Evolutionary conservation across 2,113 vertebrate species (phyloP).

Genomic region (Nothocercus nigrocapillus): DNA sequence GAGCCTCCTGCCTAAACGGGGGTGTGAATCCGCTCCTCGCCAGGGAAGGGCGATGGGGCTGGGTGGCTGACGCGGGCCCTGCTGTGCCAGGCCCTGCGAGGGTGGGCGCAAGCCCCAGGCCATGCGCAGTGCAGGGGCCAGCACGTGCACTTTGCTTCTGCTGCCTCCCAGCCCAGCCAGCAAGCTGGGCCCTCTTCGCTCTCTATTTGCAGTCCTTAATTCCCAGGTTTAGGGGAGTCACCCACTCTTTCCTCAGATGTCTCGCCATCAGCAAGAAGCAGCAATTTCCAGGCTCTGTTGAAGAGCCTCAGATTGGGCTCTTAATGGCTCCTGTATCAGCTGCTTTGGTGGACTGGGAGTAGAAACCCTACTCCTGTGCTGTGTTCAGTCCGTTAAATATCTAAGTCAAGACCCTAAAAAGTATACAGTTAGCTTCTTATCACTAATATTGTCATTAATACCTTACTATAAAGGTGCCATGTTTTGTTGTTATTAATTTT

Average conservation of each 20-base stretch:
- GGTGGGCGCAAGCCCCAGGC: not conserved
- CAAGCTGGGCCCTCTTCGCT: accelerated
- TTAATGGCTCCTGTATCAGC: not conserved
- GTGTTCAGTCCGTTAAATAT: not conserved
- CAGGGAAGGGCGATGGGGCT: accelerated
- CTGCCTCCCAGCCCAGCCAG: not conserved
- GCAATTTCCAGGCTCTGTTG: not conserved
- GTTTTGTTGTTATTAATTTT: not conserved
- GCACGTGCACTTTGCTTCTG: not conserved
- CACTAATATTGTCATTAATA: not conserved
- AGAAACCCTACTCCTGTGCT: not conserved
- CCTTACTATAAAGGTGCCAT: not conserved
- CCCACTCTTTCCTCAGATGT: not conserved
- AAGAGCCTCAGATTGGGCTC: not conserved
- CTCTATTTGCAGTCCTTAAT: not conserved
- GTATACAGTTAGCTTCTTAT: not conserved
- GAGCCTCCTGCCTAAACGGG: not conserved
- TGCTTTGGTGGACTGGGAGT: not conserved
- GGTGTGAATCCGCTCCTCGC: not conserved
- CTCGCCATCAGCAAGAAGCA: not conserved
- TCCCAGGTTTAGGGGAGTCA: not conserved
- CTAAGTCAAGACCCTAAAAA: not conserved
- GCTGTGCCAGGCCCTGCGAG: not conserved
- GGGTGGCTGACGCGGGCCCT: not conserved
- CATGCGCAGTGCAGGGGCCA: accelerated